Base-by-base conservation (phyloP, 2,797 vertebrate species). In the Acipenser ruthenus region DNA sequence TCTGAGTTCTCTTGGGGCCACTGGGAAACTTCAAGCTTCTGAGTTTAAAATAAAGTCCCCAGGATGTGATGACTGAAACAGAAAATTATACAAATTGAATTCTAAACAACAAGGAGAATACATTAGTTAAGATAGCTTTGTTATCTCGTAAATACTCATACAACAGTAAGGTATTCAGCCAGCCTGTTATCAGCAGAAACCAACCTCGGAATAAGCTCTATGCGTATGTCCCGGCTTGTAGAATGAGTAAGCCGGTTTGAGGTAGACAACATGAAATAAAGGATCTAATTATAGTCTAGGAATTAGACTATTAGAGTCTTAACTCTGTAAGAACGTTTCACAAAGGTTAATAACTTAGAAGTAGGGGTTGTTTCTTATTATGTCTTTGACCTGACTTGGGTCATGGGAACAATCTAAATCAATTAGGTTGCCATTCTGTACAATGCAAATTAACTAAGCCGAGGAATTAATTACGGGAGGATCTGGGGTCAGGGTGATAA, bases 381-480 rank as follows among this genome's bases (percentile, higher is more conserved):
- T 48, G 6, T 47, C 7, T 62, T 9, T 12, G 60, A 62, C 60
- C 60, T 47, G 60, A 7, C 60, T 62, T 7, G 18, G 60, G 60
- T 62, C 47, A 62, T 48, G 47, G 18, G 60, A 62, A 62, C 60
- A 62, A 48, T 62, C 6, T 62, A 23, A 62, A 48, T 62, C 60
- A 62, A 7, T 62, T 62, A 58, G 55, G 55, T 11, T 13, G 6
- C 55, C 6, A 13, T 11, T n/a, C 12, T 55, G 13, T 13, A n/a
- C 55, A 4, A 7, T 58, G 12, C 13, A 58, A 58, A 58, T 58
- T 11, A 58, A n/a, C 55, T 7, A 58, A n/a, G 55, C 9, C 6
- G 55, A 58, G 55, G 9, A 58, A 58, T n/a, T 58, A 11, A 58
- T 58, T 58, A 58, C 3, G 6, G 12, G 51, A 53, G 12, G 51